Evolutionary conservation across 2,888 invertebrate genomes (phyloP).

Genomic region (Andrena trimmerana): DNA sequence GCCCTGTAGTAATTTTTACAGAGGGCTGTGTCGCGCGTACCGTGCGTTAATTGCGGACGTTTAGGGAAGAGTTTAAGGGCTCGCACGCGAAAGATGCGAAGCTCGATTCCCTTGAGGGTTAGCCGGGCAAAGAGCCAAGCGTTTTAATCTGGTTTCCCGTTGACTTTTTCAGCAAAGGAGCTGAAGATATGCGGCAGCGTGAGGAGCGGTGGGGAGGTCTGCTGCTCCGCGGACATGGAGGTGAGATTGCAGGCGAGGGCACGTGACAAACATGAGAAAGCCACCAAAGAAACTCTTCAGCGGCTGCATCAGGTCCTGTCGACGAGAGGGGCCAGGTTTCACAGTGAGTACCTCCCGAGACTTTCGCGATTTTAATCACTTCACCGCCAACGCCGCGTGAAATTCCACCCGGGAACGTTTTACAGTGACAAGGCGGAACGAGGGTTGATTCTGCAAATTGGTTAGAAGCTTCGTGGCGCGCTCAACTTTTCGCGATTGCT

Average conservation of each 20-base stretch:
- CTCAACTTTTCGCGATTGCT: conserved; percentile 7
- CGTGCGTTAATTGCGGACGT: neutral
- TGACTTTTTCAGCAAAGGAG: conserved; percentile 80
- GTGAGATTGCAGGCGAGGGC: conserved; percentile 90
- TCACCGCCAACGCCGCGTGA: neutral
- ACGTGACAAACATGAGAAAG: conserved; percentile 90
- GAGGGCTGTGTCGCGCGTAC: too few species aligned
- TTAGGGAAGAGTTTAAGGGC: neutral
- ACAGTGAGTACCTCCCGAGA: conserved; percentile 89
- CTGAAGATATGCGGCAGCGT: conserved; percentile 82
- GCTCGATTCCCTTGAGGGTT: neutral
- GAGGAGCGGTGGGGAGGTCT: conserved; percentile 85
- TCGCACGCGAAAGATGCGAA: neutral
- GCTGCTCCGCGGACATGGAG: conserved; percentile 90
- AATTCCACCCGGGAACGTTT: conserved; percentile 21
- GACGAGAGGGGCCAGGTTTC: conserved; percentile 93
- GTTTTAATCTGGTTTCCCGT: conserved; percentile 42
- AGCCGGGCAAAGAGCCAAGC: neutral
- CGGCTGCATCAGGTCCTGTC: conserved; percentile 91
- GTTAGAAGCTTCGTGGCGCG: conserved; percentile 12
- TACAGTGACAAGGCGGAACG: neutral
- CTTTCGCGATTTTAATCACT: conserved; percentile 41
- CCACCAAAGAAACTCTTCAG: conserved; percentile 91
- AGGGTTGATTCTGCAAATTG: conserved; percentile 11
- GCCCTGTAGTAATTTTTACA: too few species aligned